Evolutionary conservation across 1,140 invertebrate genomes (phyloP), one percentile per base, ranked within the genome.

Genomic region (Bemisia tabaci): DNA sequence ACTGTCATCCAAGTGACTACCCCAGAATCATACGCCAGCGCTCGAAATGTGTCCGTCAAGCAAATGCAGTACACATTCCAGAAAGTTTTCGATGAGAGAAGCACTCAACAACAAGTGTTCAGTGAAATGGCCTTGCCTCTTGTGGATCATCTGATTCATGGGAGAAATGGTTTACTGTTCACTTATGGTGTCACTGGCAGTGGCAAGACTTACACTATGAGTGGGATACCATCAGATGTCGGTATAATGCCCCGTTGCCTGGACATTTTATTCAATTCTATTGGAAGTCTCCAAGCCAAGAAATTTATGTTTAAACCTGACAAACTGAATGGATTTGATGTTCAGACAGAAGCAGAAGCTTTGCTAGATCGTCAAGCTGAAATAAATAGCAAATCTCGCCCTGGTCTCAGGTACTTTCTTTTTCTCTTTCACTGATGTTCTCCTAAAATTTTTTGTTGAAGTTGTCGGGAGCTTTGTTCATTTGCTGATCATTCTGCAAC

Each of bases 121-220:
- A 58, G 60, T 62, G 67, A 70, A 2, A 24, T 68, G n/a, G 91
- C 91, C 0, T 79, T 89, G 60, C 94, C 95, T 0, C 78, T 98
- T 1, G 86, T 98, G 0, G 85, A 91, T 73, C 87, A 88, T 72
- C 76, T 93, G 5, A 79, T 92, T 26, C 81, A 83, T 66, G 90
- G 89, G 59, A 89, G 89, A 77, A 97, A 97, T 82, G 91, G 89
- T 58, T 79, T 96, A 23, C 77, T 98, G 5, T 97, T 98, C 75
- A 93, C 94, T 0, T 98, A 98, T 77, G 95, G 96, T 24, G 91
- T 98, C 1, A 98, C 95, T 2, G 93, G 93, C 1, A 97, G 94
- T 69, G 96, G 96, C 0, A 92, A 98, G 80, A 98, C 96, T 0
- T 94, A 87, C 73, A 98, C 95, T 1, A 95, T 98, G 89, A 93